Evolutionary conservation across 30 jellyfish, hydroid and myxozoan species (phyloP), one percentile per base, ranked within the genome.

Genomic region (Hydra vulgaris): DNA sequence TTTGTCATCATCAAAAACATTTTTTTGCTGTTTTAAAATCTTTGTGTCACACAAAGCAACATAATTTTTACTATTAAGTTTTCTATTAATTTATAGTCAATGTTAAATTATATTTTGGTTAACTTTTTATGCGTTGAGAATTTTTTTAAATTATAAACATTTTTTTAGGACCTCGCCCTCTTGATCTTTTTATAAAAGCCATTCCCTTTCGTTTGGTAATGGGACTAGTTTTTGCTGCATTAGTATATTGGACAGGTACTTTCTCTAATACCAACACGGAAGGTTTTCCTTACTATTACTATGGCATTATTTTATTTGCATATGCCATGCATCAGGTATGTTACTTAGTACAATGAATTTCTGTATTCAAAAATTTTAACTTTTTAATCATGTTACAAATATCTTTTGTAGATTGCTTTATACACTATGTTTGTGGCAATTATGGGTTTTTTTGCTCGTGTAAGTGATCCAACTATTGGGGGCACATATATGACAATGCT

Each of bases 401-500:
- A 40, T 12, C 12, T 40, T 40, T 40, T 40, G 61, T 68, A 94
- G 99, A 89, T 88, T 12, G 68, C 97, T 12, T 25, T 85, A 66
- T 94, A 94, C 74, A 88, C 94, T n/a, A 94, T 94, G 99, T 94
- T 88, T 71, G 97, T 94, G 53, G 85, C 98, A 26, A 81, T 84
- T 1, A 94, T 94, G 99, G 94, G 95, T 21, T 94, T 94, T 54
- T 82, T 82, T 74, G 99, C 99, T 19, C 89, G 83, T 71, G 81
- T 94, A 74, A 88, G 97, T 75, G 99, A 94, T 68, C 97, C 99
- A 0, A 69, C 74, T 21, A 88, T 88, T 27, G 99, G 99, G 15
- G 99, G 99, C 26, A 89, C 99, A 56, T 89, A 94, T 87, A 94
- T 94, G 99, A 94, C 99, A 24, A 88, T 94, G 66, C 82, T 94